These are phyloP conservation scores for Nephrotoma appendiculata DNA, from an alignment of 2,888 invertebrate genomes.

Conservation along the genomic window DNA sequence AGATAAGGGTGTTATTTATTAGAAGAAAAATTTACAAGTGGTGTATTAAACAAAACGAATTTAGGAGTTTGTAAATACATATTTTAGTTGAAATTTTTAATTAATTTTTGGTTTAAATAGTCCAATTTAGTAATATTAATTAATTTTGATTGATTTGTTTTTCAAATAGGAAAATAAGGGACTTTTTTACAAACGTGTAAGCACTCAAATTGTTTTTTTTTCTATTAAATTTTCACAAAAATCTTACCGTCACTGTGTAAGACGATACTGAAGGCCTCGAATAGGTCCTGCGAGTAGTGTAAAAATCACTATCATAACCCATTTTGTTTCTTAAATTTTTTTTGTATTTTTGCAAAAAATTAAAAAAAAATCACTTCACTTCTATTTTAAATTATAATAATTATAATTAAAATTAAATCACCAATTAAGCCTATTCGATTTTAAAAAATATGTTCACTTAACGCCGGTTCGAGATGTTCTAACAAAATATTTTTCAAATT, in stretches of 20 bases:
- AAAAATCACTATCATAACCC: conserved; percentile 89
- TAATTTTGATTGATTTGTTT: neutral
- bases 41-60: neutral
- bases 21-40: neutral
- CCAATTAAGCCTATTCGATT: neutral
- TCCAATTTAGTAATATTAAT: neutral
- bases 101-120: neutral
- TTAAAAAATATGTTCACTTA: conserved; percentile 21
- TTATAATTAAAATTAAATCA: neutral
- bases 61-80: neutral
- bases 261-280: conserved; percentile 53
- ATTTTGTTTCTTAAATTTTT: conserved; percentile 33
- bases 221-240: neutral
- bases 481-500: conserved; percentile 12
- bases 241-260: conserved; percentile 68
- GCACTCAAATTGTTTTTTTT: neutral
- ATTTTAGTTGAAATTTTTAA: neutral
- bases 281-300: conserved; percentile 75
- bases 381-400: neutral
- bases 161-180: neutral
- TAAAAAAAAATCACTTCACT: conserved; percentile 9
- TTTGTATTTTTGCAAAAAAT: conserved; percentile 10
- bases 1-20: neutral
- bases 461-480: conserved; percentile 33
- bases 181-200: neutral